Evolutionary conservation across 2,888 invertebrate species (phyloP).

Genomic region (Campopleginae sp.): DNA sequence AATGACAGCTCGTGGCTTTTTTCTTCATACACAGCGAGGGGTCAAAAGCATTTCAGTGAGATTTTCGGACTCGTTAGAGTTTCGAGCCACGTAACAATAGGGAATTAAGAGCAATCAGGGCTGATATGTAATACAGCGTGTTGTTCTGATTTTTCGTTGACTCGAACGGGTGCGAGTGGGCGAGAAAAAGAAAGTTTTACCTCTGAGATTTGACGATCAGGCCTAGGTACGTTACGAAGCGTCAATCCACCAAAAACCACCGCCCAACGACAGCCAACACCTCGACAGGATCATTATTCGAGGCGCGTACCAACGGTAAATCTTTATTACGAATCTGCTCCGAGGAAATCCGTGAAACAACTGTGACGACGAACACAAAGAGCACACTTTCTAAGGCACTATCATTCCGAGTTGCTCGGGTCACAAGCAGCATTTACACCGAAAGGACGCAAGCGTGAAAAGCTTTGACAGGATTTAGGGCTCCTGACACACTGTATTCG

Average conservation of each 20-base stretch:
- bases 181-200: conserved; percentile 19
- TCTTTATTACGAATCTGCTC: conserved; percentile 75
- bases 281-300: conserved; percentile 69
- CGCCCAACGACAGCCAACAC: background rate
- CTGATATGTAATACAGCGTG: conserved; percentile 77
- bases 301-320: conserved; percentile 73
- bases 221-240: background rate
- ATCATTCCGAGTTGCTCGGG: conserved; percentile 28
- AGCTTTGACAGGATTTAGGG: conserved; percentile 47
- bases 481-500: background rate
- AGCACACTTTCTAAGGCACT: background rate
- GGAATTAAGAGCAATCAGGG: conserved; percentile 79
- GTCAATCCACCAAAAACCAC: conserved; percentile 19
- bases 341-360: conserved; percentile 67
- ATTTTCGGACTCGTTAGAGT: conserved; percentile 56
- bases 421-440: conserved; percentile 52
- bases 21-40: conserved; percentile 31
- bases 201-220: background rate
- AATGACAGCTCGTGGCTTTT: conserved; percentile 44
- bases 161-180: background rate
- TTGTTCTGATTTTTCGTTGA: background rate
- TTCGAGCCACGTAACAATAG: conserved; percentile 76
- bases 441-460: conserved; percentile 53
- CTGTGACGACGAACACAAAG: conserved; percentile 45
- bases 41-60: conserved; percentile 2